phyloP scores from a whole-genome alignment of 2,888 invertebrate genomes.

The Oithona nana region DNA sequence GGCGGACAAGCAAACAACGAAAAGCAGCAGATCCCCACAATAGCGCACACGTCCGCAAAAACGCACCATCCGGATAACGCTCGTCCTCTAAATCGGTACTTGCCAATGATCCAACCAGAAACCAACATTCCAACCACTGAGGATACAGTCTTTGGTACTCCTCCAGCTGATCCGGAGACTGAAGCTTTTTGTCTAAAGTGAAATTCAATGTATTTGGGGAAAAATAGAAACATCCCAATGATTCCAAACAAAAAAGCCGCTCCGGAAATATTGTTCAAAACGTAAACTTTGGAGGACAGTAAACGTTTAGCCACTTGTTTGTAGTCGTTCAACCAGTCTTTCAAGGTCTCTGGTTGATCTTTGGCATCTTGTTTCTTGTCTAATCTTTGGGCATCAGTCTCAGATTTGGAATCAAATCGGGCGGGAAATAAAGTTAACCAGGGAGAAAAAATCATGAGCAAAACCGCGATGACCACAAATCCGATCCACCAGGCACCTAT shows the following conservation, averaged over 20 bases:
- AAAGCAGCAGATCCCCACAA: background rate
- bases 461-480: constrained; percentile 1
- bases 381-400: background rate
- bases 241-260: constrained; percentile 30
- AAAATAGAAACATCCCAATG: constrained; percentile 32
- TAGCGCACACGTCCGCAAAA: background rate
- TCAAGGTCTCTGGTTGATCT: background rate
- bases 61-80: background rate
- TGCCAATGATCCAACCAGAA: background rate
- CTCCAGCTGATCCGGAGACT: constrained; percentile 32
- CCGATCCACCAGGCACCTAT: constrained; percentile 37
- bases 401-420: background rate
- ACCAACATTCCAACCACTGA: background rate
- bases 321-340: constrained; percentile 22
- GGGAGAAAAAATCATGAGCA: background rate
- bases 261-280: constrained; percentile 30
- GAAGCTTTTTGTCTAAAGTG: constrained; percentile 30
- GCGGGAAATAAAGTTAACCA: background rate
- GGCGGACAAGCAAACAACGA: background rate
- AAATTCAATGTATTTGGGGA: constrained; percentile 36
- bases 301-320: constrained; percentile 24
- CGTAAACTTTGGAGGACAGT: constrained; percentile 28
- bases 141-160: background rate
- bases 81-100: background rate
- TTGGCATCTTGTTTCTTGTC: background rate